Conservation (phyloP, 1,140 invertebrate genomes). For the Sminthurinus signatus region DNA sequence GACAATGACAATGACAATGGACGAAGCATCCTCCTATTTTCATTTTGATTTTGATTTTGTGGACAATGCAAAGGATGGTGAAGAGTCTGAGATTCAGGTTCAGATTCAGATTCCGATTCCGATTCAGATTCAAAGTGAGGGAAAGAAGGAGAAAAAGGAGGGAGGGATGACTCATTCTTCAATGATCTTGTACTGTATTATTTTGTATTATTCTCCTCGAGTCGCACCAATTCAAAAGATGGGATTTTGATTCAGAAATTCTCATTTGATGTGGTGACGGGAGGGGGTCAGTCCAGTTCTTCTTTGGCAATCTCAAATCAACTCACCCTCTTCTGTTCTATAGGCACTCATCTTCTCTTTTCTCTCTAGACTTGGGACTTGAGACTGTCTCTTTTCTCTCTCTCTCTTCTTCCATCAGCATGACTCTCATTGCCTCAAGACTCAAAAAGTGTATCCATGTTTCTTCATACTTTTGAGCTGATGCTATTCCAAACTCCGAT, state of each 20-base stretch:
- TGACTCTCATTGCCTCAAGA: slow-evolving; percentile 5
- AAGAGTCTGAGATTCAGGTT: no score
- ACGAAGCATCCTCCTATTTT: no score
- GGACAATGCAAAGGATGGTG: no score
- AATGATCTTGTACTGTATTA: neutral
- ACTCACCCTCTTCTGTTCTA: neutral
- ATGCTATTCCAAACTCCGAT: no score
- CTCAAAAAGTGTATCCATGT: neutral
- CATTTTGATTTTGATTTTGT: no score
- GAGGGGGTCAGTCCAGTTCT: neutral
- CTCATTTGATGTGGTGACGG: neutral
- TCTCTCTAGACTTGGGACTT: neutral
- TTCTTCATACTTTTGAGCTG: neutral
- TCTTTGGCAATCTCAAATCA: no score
- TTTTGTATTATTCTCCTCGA: neutral
- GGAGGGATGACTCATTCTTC: neutral
- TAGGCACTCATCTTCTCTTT: neutral
- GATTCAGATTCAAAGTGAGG: no score
- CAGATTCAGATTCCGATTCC: no score
- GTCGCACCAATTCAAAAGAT: slow-evolving; percentile 6
- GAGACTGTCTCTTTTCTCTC: neutral
- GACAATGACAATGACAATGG: no score
- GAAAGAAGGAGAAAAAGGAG: neutral
- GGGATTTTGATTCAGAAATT: slow-evolving; percentile 8
- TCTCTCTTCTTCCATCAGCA: neutral